phyloP scores from a whole-genome alignment of 2,888 invertebrate species.

The Drosophila atroscutellata region DNA sequence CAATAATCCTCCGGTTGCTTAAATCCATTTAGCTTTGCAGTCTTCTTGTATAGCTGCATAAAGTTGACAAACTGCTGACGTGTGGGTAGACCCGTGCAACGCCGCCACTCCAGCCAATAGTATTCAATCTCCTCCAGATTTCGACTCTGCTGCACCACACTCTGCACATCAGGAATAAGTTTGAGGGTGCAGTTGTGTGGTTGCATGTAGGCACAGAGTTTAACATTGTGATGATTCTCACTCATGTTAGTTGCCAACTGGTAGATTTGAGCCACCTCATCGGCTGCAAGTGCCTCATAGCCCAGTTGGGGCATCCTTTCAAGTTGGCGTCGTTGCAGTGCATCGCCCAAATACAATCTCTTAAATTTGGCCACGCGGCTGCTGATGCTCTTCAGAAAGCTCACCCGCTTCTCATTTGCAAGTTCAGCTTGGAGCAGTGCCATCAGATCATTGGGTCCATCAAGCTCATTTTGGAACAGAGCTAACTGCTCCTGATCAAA shows the following conservation, averaged over 20 bases:
- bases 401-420: constrained; percentile 66
- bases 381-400: constrained; percentile 61
- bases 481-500: constrained; percentile 78
- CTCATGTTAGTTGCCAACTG: constrained; percentile 90
- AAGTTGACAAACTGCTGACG: constrained; percentile 74
- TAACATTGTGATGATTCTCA: constrained; percentile 90
- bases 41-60: constrained; percentile 80
- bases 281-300: constrained; percentile 88
- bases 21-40: constrained; percentile 79
- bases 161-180: constrained; percentile 87
- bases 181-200: constrained; percentile 88
- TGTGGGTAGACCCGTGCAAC: constrained; percentile 70
- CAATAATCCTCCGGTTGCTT: constrained; percentile 87
- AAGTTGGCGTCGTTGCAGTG: constrained; percentile 89
- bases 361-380: constrained; percentile 68
- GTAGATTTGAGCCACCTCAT: constrained; percentile 87
- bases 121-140: constrained; percentile 81
- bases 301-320: constrained; percentile 90
- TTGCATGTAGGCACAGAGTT: constrained; percentile 90
- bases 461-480: constrained; percentile 75
- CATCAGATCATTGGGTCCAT: constrained; percentile 64
- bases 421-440: constrained; percentile 71
- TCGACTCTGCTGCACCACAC: constrained; percentile 70
- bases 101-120: constrained; percentile 83
- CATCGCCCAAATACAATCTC: constrained; percentile 87